Evolutionary conservation across 1,140 invertebrate genomes (phyloP), one percentile per base, ranked within the genome.

Genomic region (Maconellicoccus hirsutus): DNA sequence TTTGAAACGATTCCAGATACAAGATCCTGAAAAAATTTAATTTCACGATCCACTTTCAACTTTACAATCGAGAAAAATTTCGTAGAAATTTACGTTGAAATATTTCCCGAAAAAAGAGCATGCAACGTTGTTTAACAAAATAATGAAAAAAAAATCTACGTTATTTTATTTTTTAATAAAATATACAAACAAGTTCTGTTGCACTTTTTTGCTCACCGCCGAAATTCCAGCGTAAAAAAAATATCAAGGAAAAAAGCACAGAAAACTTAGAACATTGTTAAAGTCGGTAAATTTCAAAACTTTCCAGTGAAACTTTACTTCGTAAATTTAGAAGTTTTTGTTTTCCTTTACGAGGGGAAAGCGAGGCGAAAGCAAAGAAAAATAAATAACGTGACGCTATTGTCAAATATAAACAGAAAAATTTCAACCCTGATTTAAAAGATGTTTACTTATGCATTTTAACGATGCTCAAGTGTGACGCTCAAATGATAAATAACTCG

Each of bases 231-330:
- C 6, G 16, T 2, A 52, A 52, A 52, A 52, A 52, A 19, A 52
- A 52, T 19, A 16, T 16, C 42, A 3, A 52, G 2, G n/a, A 19
- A 52, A 52, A 52, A 19, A 14, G 42, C 42, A 52, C n/a, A 52
- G 42, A 52, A 52, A 52, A 52, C 42, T 52, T 52, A 52, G 12
- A 52, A 52, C 42, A 52, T 19, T 52, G 42, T 52, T 52, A 52
- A n/a, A 52, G 42, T 52, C 42, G 42, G 42, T 52, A 52, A 52
- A 52, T 52, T 52, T 52, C 42, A 52, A 52, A 52, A 52, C 42
- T 52, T 52, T 52, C 42, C n/a, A 14, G 16, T 3, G 16, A 52
- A 52, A 52, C 42, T 52, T 52, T 52, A 19, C 42, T 52, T 52
- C 42, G 42, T 52, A 52, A 52, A 52, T 52, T 52, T 52, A 14